Base-by-base conservation (phyloP, 2,888 invertebrate species). In the Lasioglossum zephyrum region DNA sequence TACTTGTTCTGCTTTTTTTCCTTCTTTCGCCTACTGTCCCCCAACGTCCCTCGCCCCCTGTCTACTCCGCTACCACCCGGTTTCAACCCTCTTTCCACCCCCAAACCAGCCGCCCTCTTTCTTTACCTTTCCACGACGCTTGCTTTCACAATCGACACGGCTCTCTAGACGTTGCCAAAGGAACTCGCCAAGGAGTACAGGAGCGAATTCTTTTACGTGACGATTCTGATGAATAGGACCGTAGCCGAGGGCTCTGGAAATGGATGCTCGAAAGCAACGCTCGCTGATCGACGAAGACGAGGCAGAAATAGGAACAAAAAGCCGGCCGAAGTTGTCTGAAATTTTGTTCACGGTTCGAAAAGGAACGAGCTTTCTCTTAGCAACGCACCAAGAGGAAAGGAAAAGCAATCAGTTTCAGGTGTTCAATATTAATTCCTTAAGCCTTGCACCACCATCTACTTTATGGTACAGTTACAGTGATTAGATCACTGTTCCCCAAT, bases 141-240 rank as follows among this genome's bases (percentile, higher is more conserved):
- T 89, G 84, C 86, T 89, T 86, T 86, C 81, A 81, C 85, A 89
- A 88, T 90, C 90, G 87, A 73, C 85, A 66, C 82, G 72, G 78
- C 81, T 81, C 86, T 80, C 80, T 78, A 82, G 83, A 87, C 73
- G 79, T 63, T 79, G 81, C 80, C 90, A 88, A 91, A 89, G 87
- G 66, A 76, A 75, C 53, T 77, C 82, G 78, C 72, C 41, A 63
- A 63, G 79, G 83, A 87, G 76, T 77, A 72, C 75, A 73, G 73
- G 63, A 70, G 73, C 36, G 85, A 90, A 90, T 90, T 87, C 89
- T 88, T 90, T 88, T 87, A 86, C 88, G 77, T 63, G 81, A 89
- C 90, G 82, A 87, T 88, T 89, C 82, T 77, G 74, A 89, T 86
- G 90, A 85, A 90, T 86, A 66, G 77, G 26, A 60, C 73, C 39